These are phyloP conservation scores for Penelope pileata DNA, from an alignment of 2,113 vertebrate species.

Conservation along the genomic window DNA sequence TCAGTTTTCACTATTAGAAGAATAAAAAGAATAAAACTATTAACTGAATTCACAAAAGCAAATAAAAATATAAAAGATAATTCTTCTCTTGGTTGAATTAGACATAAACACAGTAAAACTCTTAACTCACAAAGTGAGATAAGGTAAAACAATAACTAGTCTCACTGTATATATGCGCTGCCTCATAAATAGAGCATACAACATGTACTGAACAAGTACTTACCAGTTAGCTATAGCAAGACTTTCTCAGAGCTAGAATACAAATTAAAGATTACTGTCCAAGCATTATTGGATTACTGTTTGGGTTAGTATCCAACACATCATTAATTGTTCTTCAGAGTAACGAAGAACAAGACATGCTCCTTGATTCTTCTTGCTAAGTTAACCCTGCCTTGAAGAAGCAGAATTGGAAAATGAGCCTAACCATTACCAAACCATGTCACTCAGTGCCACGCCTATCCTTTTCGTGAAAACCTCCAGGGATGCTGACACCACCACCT, in stretches of 20 bases:
- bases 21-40: not conserved
- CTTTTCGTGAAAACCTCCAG: no score
- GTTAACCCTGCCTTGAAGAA: not conserved
- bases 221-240: not conserved
- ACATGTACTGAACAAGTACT: not conserved
- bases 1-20: not conserved
- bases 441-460: no score
- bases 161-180: not conserved
- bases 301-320: not conserved
- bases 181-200: not conserved
- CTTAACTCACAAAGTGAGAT: not conserved
- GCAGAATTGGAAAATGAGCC: not conserved
- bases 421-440: no score
- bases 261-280: not conserved
- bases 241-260: not conserved
- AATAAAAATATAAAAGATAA: not conserved
- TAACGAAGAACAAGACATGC: not conserved
- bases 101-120: not conserved
- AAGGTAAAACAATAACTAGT: not conserved
- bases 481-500: no score
- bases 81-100: not conserved
- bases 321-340: not conserved
- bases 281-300: not conserved
- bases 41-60: not conserved
- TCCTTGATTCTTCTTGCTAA: not conserved